Conservation (phyloP, 2,113 vertebrate species). For the Neofelis nebulosa region DNA sequence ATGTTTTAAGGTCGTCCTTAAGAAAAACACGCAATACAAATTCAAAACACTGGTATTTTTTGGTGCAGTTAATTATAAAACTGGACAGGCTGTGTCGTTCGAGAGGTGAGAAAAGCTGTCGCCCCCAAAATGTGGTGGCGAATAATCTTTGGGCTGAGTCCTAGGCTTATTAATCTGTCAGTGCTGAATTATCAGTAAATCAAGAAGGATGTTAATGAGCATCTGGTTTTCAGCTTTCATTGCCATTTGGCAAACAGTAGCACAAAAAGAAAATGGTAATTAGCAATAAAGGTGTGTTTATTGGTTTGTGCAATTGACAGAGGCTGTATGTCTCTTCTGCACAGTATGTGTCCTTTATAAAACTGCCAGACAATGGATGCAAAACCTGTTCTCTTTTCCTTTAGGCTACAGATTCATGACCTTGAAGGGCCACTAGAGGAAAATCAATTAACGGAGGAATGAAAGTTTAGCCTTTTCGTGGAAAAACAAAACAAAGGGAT, state of each 20-base stretch:
- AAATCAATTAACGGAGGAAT: slow-evolving; percentile 40
- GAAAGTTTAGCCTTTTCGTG: not conserved
- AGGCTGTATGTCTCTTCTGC: slow-evolving; percentile 65
- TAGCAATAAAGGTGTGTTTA: slow-evolving; percentile 80
- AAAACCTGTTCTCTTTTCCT: slow-evolving; percentile 52
- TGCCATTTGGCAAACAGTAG: slow-evolving; percentile 74
- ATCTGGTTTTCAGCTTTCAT: slow-evolving; percentile 72
- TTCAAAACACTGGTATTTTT: slow-evolving; percentile 40
- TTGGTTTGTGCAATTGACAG: slow-evolving; percentile 72
- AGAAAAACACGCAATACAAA: slow-evolving; percentile 8
- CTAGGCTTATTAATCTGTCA: slow-evolving; percentile 72
- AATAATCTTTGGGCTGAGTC: slow-evolving; percentile 53
- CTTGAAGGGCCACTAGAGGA: slow-evolving; percentile 57
- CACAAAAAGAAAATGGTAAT: slow-evolving; percentile 76
- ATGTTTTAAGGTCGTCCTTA: not conserved
- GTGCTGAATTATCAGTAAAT: slow-evolving; percentile 74
- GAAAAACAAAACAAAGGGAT: not conserved
- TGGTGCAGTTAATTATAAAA: not conserved
- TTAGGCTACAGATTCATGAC: slow-evolving; percentile 43
- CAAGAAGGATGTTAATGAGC: slow-evolving; percentile 74
- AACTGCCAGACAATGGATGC: slow-evolving; percentile 49
- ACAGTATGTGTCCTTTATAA: slow-evolving; percentile 66
- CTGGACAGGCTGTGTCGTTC: slow-evolving; percentile 23
- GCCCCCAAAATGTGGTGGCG: slow-evolving; percentile 40
- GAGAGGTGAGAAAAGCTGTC: slow-evolving; percentile 55